Evolutionary conservation across 92 coral and sea anemone species (phyloP).

Genomic region (Pocillopora grandis): DNA sequence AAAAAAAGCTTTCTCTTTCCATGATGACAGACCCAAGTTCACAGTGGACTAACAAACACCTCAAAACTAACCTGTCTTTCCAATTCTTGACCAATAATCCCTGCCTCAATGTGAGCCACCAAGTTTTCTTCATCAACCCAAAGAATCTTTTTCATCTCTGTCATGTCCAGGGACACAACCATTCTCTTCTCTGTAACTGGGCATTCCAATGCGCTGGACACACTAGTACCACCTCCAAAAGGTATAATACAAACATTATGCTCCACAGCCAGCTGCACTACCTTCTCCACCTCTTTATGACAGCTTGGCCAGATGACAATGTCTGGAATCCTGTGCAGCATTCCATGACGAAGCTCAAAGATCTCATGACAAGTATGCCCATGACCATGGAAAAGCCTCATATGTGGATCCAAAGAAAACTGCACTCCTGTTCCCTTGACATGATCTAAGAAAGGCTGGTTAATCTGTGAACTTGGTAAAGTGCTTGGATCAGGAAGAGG

Average conservation of each 20-base stretch:
- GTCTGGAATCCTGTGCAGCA: conserved; percentile 86
- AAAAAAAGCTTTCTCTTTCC: too few species aligned
- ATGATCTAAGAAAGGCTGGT: conserved; percentile 70
- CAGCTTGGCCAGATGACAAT: conserved; percentile 94
- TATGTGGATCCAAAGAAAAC: conserved; percentile 78
- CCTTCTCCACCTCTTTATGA: conserved; percentile 88
- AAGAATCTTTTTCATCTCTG: conserved; percentile 88
- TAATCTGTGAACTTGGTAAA: conserved; percentile 75
- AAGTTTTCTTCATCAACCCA: conserved; percentile 96
- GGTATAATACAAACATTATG: conserved; percentile 95
- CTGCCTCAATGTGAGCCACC: conserved; percentile 94
- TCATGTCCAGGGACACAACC: conserved; percentile 96
- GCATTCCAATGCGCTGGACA: conserved; percentile 93
- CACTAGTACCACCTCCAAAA: conserved; percentile 98
- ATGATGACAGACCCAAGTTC: too few species aligned
- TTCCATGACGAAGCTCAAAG: conserved; percentile 88
- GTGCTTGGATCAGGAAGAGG: conserved; percentile 84
- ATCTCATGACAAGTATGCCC: conserved; percentile 97
- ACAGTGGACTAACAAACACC: background rate
- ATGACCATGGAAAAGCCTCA: conserved; percentile 89
- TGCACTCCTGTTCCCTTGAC: conserved; percentile 64
- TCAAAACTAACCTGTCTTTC: conserved; percentile 71
- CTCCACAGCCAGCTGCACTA: conserved; percentile 76
- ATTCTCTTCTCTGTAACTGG: conserved; percentile 84
- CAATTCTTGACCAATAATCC: conserved; percentile 93